These are phyloP conservation scores for Dendrocincla fuliginosa DNA, from an alignment of 2,797 vertebrate genomes.

Conservation along the genomic window DNA sequence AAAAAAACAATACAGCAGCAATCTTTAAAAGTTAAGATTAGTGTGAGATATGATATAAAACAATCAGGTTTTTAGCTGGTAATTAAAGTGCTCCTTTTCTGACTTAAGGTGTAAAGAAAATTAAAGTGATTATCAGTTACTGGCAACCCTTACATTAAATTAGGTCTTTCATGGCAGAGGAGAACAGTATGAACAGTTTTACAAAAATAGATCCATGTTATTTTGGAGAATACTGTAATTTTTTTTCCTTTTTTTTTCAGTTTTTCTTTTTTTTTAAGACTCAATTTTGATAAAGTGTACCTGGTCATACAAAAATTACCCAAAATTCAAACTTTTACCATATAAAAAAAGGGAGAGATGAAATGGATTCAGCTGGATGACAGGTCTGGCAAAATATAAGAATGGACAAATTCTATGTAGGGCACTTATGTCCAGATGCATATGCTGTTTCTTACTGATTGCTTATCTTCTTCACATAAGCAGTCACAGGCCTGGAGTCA, in stretches of 20 bases:
- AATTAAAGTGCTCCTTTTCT: slow-evolving; percentile 79
- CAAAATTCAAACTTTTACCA: slow-evolving; percentile 78
- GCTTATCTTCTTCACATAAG: slow-evolving; percentile 74
- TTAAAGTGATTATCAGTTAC: slow-evolving; percentile 75
- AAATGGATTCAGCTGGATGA: slow-evolving; percentile 76
- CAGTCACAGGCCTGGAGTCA: slow-evolving; percentile 74
- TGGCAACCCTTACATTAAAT: slow-evolving; percentile 74
- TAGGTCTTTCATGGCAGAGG: slow-evolving; percentile 77
- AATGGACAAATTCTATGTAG: slow-evolving; percentile 74
- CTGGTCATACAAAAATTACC: slow-evolving; percentile 81
- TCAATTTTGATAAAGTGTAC: slow-evolving; percentile 79
- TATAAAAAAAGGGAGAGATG: slow-evolving; percentile 80
- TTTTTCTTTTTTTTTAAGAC: slow-evolving; percentile 54
- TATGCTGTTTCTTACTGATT: slow-evolving; percentile 69
- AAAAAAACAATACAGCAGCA: slow-evolving; percentile 72
- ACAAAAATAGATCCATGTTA: slow-evolving; percentile 82
- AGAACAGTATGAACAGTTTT: slow-evolving; percentile 78
- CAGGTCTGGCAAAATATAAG: slow-evolving; percentile 77
- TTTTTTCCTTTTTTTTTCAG: slow-evolving; percentile 7
- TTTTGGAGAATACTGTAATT: slow-evolving; percentile 74
- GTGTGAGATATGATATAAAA: slow-evolving; percentile 73
- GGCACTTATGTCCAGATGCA: slow-evolving; percentile 77
- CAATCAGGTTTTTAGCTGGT: slow-evolving; percentile 69
- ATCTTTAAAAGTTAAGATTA: slow-evolving; percentile 75
- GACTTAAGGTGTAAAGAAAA: slow-evolving; percentile 74